phyloP scores from a whole-genome alignment of 2,888 invertebrate species.

The Quadriops clusia region DNA sequence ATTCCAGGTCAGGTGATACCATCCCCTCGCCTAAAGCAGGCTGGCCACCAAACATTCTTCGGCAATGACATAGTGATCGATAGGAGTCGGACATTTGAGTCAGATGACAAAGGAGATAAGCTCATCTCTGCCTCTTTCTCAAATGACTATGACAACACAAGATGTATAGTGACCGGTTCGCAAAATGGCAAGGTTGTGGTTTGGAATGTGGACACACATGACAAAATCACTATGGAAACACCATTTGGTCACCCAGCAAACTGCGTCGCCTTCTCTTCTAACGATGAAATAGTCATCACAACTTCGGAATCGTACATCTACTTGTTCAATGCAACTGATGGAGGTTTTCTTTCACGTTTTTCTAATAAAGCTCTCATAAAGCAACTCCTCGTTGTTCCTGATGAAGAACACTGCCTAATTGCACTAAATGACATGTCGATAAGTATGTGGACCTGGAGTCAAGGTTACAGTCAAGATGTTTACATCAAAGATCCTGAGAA shows the following conservation, averaged over 20 bases:
- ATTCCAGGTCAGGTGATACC: slow-evolving; percentile 20
- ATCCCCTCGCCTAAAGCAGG: slow-evolving; percentile 31
- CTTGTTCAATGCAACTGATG: too few relatives aligned
- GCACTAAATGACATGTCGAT: too few relatives aligned
- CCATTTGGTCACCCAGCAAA: too few relatives aligned
- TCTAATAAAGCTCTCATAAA: too few relatives aligned
- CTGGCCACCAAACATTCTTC: slow-evolving; percentile 27
- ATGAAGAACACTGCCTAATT: too few relatives aligned
- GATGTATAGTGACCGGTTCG: slow-evolving; percentile 20
- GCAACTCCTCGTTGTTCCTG: too few relatives aligned
- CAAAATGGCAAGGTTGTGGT: slow-evolving; percentile 17
- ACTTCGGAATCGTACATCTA: slow-evolving; percentile 14
- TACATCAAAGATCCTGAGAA: neutral
- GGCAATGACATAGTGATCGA: slow-evolving; percentile 22
- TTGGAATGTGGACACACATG: slow-evolving; percentile 15
- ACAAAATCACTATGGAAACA: too few relatives aligned
- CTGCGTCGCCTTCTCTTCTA: slow-evolving; percentile 5
- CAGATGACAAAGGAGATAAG: slow-evolving; percentile 11
- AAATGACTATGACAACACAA: slow-evolving; percentile 14
- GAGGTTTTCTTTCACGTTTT: too few relatives aligned
- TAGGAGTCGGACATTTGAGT: slow-evolving; percentile 16
- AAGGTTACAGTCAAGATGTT: too few relatives aligned
- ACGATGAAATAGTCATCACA: slow-evolving; percentile 1
- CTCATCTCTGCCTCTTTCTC: slow-evolving; percentile 25
- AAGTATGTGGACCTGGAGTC: too few relatives aligned